Percentiles rank a stretch among this genome's conserved stretches.
Evolutionary conservation across 2,797 vertebrate genomes (phyloP).

Genomic region (Orientallactaga sibirica): DNA sequence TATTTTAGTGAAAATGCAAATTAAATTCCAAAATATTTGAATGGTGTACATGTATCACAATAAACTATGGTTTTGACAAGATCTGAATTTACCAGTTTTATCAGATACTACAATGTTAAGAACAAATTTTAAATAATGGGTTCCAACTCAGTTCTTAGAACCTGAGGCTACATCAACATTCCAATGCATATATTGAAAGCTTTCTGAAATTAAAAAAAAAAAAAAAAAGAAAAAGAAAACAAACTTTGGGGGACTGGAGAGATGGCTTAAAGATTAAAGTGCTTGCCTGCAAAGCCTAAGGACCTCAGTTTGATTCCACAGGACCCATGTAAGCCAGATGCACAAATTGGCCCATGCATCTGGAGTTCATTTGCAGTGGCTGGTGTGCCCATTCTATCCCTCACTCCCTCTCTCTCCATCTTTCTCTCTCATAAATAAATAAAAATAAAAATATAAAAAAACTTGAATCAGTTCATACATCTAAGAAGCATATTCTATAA

Average conservation of each 20-base stretch:
- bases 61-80: not conserved
- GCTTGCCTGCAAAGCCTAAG: too few species aligned
- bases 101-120: not conserved
- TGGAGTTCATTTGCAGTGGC: too few species aligned
- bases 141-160: conserved; percentile 6
- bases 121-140: not conserved
- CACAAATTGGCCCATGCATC: too few species aligned
- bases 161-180: not conserved
- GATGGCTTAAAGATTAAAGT: too few species aligned
- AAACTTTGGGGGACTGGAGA: too few species aligned
- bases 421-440: too few species aligned
- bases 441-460: not conserved
- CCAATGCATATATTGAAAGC: not conserved
- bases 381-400: too few species aligned
- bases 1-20: not conserved
- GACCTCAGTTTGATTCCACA: too few species aligned
- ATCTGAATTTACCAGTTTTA: not conserved
- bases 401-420: too few species aligned
- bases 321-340: too few species aligned
- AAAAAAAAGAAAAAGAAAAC: too few species aligned
- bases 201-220: conserved; percentile 19
- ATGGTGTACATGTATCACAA: not conserved
- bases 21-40: not conserved
- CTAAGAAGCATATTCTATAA: not conserved
- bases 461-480: not conserved